These are phyloP conservation scores for Podotricha telesiphe DNA, from an alignment of 2,888 invertebrate genomes.

Conservation along the genomic window DNA sequence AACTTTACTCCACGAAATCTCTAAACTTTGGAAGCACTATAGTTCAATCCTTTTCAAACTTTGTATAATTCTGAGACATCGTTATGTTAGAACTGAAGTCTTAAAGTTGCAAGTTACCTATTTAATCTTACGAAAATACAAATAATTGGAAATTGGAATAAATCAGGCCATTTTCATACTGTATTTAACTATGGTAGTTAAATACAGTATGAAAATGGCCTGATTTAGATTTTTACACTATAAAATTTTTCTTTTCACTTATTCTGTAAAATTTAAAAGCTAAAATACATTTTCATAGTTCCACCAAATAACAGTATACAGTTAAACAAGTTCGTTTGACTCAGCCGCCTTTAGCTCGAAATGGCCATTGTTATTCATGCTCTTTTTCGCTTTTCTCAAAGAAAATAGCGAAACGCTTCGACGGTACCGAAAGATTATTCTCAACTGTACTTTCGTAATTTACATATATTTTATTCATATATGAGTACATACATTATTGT, in stretches of 20 bases:
- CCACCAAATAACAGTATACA: constrained; percentile 5
- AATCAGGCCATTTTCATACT: too few relatives aligned
- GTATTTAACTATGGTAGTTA: too few relatives aligned
- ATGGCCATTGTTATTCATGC: constrained; percentile 22
- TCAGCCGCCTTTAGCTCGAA: constrained; percentile 14
- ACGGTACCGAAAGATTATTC: constrained; percentile 8
- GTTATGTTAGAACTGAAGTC: constrained; percentile 23
- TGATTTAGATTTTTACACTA: not conserved
- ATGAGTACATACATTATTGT: not conserved
- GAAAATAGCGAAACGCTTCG: constrained; percentile 19
- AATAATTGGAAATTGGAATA: not conserved
- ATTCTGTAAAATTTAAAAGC: not conserved
- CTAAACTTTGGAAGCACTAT: constrained; percentile 35
- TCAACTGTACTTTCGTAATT: constrained; percentile 14
- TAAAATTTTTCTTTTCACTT: not conserved
- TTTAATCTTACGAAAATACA: not conserved
- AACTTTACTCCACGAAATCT: constrained; percentile 24
- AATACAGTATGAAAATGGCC: not conserved
- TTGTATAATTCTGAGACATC: constrained; percentile 26
- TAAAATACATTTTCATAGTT: not conserved
- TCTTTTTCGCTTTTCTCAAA: constrained; percentile 25
- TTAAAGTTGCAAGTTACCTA: constrained; percentile 2
- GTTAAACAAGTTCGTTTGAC: constrained; percentile 16
- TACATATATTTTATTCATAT: constrained; percentile 17
- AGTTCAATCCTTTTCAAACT: constrained; percentile 32